phyloP scores from a whole-genome alignment of 2,888 invertebrate species.

The Xestoiulus laeticollis region DNA sequence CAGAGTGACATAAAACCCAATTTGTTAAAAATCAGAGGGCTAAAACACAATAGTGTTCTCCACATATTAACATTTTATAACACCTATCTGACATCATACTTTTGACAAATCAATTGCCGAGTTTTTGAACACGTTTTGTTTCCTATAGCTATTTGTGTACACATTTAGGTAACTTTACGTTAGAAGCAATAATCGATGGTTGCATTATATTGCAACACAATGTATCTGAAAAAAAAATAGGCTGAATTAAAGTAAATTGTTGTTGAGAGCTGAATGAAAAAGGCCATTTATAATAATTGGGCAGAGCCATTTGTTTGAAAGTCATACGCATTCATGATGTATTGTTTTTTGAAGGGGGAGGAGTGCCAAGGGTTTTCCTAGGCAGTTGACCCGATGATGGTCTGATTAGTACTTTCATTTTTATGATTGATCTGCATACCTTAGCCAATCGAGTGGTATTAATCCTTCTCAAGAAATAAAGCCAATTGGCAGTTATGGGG shows the following conservation, averaged over 20 bases:
- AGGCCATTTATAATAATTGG: conserved; percentile 28
- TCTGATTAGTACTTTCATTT: conserved; percentile 37
- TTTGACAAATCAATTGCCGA: too few relatives aligned
- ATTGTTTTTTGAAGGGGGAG: conserved; percentile 35
- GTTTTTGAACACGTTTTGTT: too few relatives aligned
- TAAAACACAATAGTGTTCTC: too few relatives aligned
- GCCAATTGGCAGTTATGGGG: neutral
- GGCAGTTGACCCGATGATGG: conserved; percentile 37
- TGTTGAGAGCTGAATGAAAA: conserved; percentile 37
- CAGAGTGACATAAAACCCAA: too few relatives aligned
- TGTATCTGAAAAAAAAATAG: neutral
- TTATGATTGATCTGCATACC: conserved; percentile 37
- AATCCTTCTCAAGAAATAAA: neutral
- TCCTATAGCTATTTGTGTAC: too few relatives aligned
- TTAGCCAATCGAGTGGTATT: neutral
- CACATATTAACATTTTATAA: too few relatives aligned
- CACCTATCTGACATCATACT: too few relatives aligned
- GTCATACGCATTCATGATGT: conserved; percentile 21
- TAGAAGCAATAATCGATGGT: neutral
- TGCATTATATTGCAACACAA: neutral
- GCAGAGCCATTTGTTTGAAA: conserved; percentile 28
- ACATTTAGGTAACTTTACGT: neutral
- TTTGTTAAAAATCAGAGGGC: too few relatives aligned
- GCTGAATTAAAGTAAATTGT: neutral
- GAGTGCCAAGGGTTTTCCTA: neutral